Percentiles rank a stretch among this genome's conserved stretches.
Evolutionary conservation across 2,888 invertebrate genomes (phyloP).

Genomic region (Cerastis leucographa): DNA sequence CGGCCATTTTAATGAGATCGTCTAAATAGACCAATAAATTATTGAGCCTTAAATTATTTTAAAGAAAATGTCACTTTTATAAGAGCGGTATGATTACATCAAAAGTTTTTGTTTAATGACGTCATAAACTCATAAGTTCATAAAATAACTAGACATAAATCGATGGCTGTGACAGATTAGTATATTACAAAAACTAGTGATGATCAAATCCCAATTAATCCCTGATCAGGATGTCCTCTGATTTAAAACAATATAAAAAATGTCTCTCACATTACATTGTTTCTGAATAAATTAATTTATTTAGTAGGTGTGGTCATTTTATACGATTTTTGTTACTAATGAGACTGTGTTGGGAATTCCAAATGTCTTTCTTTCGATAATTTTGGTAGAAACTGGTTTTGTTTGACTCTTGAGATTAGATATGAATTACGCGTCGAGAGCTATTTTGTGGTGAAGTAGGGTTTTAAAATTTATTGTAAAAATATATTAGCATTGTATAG

Average conservation of each 20-base stretch:
- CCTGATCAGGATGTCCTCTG: slow-evolving; percentile 35
- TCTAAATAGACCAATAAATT: neutral
- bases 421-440: neutral
- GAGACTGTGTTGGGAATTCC: slow-evolving; percentile 13
- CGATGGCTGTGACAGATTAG: slow-evolving; percentile 7
- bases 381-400: slow-evolving; percentile 1
- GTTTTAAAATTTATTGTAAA: neutral
- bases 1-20: neutral
- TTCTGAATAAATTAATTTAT: slow-evolving; percentile 24
- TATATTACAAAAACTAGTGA: slow-evolving; percentile 21
- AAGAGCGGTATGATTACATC: neutral
- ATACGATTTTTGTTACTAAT: slow-evolving; percentile 26
- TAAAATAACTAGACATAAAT: slow-evolving; percentile 33
- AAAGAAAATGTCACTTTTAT: too few relatives aligned
- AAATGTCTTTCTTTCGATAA: slow-evolving; percentile 4
- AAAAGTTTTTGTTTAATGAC: neutral
- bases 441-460: neutral
- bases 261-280: slow-evolving; percentile 4
- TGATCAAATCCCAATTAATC: slow-evolving; percentile 20
- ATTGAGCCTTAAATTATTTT: neutral
- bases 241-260: slow-evolving; percentile 38
- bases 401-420: neutral
- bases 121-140: neutral
- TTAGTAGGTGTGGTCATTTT: neutral
- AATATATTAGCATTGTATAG: too few relatives aligned